Evolutionary conservation across 2,113 vertebrate species (phyloP).

Genomic region (Cryptotis parvus): DNA sequence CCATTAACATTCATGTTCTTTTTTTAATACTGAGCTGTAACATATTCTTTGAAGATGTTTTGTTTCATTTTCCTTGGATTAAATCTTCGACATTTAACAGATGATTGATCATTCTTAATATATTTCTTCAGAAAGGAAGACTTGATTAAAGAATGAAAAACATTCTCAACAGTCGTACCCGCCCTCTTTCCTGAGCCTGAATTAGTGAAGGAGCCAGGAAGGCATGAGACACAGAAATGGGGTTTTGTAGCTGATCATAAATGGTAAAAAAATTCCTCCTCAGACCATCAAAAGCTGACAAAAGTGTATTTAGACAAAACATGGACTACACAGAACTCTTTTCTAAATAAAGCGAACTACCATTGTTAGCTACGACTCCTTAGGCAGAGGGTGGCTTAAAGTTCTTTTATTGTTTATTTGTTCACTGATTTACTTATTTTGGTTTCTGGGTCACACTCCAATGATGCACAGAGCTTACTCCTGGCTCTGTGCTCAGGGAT

Average conservation of each 20-base stretch:
- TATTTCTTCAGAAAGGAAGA: not conserved
- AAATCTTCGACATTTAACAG: constrained; percentile 14
- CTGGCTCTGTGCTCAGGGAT: too few species aligned
- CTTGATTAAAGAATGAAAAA: constrained; percentile 8
- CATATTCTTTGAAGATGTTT: not conserved
- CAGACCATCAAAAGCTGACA: constrained; percentile 36
- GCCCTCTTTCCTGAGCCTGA: not conserved
- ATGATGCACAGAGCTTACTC: too few species aligned
- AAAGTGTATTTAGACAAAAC: constrained; percentile 8
- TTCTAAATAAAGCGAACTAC: not conserved
- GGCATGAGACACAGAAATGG: not conserved
- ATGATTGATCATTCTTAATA: not conserved
- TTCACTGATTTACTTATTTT: too few species aligned
- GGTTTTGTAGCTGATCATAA: not conserved
- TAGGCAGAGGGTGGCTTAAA: not conserved
- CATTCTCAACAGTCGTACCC: too few species aligned
- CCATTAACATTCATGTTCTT: not conserved
- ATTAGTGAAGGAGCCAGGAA: not conserved
- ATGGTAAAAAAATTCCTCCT: constrained; percentile 43
- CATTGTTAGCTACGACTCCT: constrained; percentile 17
- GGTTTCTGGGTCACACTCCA: too few species aligned
- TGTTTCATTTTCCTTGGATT: not conserved
- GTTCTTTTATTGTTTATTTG: not conserved
- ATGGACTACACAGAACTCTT: not conserved
- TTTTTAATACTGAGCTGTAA: constrained; percentile 7